phyloP scores from a whole-genome alignment of 2,113 vertebrate species.

The Polyodon spathula region DNA sequence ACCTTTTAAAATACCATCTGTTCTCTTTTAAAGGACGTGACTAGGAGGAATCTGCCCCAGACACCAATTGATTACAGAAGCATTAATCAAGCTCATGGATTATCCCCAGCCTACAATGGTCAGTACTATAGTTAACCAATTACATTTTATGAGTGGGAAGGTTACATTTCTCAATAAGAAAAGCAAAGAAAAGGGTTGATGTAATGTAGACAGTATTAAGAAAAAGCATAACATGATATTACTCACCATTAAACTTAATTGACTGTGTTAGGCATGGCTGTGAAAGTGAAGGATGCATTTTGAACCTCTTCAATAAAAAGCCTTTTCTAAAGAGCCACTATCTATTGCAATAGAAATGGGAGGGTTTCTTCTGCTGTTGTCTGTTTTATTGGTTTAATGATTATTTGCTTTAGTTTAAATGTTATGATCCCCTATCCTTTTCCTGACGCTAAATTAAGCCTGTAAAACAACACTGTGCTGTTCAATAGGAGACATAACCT shows the following conservation, averaged over 20 bases:
- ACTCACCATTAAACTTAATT: conserved; percentile 62
- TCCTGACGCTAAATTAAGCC: conserved; percentile 49
- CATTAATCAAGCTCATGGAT: conserved; percentile 94
- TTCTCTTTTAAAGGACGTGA: conserved; percentile 76
- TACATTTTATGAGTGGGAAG: conserved; percentile 79
- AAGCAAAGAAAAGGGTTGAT: conserved; percentile 21
- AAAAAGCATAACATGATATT: conserved; percentile 50
- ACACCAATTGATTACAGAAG: conserved; percentile 89
- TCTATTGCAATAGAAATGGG: conserved; percentile 30
- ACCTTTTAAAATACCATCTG: conserved; percentile 92
- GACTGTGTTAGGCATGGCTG: conserved; percentile 40
- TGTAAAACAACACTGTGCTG: no score
- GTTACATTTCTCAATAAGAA: conserved; percentile 61
- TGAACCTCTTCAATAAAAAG: conserved; percentile 26
- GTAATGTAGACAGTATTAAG: conserved; percentile 25
- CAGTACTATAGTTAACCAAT: conserved; percentile 83
- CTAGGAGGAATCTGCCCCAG: conserved; percentile 76
- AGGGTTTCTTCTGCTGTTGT: conserved; percentile 33
- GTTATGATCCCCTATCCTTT: conserved; percentile 51
- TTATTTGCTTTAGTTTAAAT: conserved; percentile 44
- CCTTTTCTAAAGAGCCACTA: conserved; percentile 40
- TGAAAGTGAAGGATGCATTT: conserved; percentile 38
- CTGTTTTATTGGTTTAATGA: conserved; percentile 48
- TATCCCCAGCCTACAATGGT: conserved; percentile 71
- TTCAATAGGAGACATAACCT: no score